phyloP scores from a whole-genome alignment of 2,888 invertebrate species.

The Oeneis ivallda region DNA sequence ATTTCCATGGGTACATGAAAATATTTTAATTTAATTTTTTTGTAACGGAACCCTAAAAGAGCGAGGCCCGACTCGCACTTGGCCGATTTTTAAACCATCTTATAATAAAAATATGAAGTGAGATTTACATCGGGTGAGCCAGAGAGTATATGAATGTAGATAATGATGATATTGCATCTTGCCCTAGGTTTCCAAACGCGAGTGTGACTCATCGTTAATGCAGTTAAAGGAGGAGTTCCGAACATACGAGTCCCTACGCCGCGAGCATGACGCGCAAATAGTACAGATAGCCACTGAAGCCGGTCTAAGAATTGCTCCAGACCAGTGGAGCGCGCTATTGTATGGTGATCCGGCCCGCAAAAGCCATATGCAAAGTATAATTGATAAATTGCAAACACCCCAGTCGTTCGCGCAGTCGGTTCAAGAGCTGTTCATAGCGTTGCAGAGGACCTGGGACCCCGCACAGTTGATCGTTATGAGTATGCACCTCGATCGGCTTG shows the following conservation, averaged over 20 bases:
- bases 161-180: neutral
- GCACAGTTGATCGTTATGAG: slow-evolving; percentile 87
- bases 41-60: too few species aligned
- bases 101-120: neutral
- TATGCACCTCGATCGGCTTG: slow-evolving; percentile 90
- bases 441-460: slow-evolving; percentile 94
- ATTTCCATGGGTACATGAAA: too few species aligned
- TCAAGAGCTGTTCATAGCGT: slow-evolving; percentile 93
- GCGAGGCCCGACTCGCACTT: too few species aligned
- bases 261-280: slow-evolving; percentile 99
- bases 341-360: slow-evolving; percentile 98
- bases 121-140: too few species aligned
- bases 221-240: slow-evolving; percentile 98
- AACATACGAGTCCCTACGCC: slow-evolving; percentile 94
- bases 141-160: neutral
- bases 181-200: slow-evolving; percentile 93
- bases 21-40: too few species aligned
- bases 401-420: slow-evolving; percentile 95
- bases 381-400: slow-evolving; percentile 95
- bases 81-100: too few species aligned
- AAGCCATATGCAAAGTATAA: slow-evolving; percentile 96
- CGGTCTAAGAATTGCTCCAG: slow-evolving; percentile 97
- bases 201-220: slow-evolving; percentile 98
- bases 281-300: slow-evolving; percentile 99
- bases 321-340: slow-evolving; percentile 98